A percentile compares a stretch with the other conserved stretches of the same genome.
Evolutionary conservation across 2,888 invertebrate species (phyloP).

Genomic region (Micropterix aruncella): DNA sequence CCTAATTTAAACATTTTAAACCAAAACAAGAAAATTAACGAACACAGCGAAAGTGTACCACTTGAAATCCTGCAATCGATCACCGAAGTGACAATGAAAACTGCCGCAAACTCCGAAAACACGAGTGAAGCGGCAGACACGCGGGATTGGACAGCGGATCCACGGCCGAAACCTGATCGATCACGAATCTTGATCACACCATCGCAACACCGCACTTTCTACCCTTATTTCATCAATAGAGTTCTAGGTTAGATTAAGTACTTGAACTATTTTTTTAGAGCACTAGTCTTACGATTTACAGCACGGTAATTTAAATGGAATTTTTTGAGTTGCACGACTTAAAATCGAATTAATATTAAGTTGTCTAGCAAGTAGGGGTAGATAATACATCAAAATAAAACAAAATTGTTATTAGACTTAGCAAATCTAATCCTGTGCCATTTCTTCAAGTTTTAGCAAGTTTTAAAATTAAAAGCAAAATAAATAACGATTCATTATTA

Average conservation of each 20-base stretch:
- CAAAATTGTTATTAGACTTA: too few species aligned
- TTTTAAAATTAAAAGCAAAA: too few species aligned
- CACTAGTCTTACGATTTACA: too few species aligned
- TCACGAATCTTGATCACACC: slow-evolving; percentile 27
- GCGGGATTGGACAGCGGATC: slow-evolving; percentile 11
- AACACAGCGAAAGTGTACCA: slow-evolving; percentile 10
- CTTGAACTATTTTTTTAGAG: too few species aligned
- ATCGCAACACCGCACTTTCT: slow-evolving; percentile 33
- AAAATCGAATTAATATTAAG: too few species aligned
- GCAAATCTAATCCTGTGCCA: too few species aligned
- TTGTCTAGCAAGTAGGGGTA: too few species aligned
- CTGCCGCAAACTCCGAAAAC: background rate
- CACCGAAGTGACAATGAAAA: slow-evolving; percentile 1
- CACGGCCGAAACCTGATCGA: slow-evolving; percentile 26
- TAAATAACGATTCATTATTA: too few species aligned
- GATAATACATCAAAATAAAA: too few species aligned
- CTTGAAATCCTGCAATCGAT: background rate
- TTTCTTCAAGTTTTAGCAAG: too few species aligned
- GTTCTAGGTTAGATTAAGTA: slow-evolving; percentile 36
- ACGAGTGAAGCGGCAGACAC: slow-evolving; percentile 5
- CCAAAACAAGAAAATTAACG: slow-evolving; percentile 7
- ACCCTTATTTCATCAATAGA: slow-evolving; percentile 38
- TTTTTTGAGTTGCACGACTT: too few species aligned
- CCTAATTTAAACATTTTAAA: slow-evolving; percentile 11
- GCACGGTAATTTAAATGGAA: too few species aligned